Evolutionary conservation across 2,888 invertebrate genomes (phyloP).

Genomic region (Oligia fasciuncula): DNA sequence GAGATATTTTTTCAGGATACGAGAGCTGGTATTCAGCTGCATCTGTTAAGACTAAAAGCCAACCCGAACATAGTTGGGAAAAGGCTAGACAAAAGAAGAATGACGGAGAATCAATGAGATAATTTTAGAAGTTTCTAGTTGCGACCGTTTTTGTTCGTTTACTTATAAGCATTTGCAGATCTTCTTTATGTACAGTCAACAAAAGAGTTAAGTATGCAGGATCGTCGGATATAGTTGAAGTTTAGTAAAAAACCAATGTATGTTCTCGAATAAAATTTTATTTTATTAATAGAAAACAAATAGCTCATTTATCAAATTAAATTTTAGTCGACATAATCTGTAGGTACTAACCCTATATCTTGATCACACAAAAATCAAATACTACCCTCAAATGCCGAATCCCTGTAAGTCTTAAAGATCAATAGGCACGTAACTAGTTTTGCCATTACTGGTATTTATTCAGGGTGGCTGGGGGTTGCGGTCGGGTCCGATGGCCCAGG

Average conservation of each 20-base stretch:
- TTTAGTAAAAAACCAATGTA: no score
- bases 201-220: no score
- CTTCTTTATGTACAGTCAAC: not conserved
- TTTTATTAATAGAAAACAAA: no score
- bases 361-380: conserved; percentile 33
- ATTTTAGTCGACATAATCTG: no score
- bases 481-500: conserved; percentile 72
- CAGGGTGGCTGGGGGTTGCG: conserved; percentile 61
- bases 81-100: not conserved
- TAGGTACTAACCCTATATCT: not conserved
- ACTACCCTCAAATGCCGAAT: conserved; percentile 31
- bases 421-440: conserved; percentile 66
- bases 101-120: not conserved
- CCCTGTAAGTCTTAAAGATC: conserved; percentile 45
- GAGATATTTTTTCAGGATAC: no score
- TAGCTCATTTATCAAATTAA: no score
- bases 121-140: not conserved
- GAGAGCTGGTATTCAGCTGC: not conserved
- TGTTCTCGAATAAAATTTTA: no score
- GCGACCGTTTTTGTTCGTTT: not conserved
- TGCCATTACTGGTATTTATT: conserved; percentile 66
- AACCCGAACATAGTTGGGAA: not conserved
- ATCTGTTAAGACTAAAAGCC: not conserved
- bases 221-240: no score
- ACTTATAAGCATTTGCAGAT: not conserved